A percentile compares a stretch with the other conserved stretches of the same genome.
These are phyloP conservation scores for Thysanoteuthis rhombus DNA, from an alignment of 2,888 invertebrate species.

Conservation along the genomic window DNA sequence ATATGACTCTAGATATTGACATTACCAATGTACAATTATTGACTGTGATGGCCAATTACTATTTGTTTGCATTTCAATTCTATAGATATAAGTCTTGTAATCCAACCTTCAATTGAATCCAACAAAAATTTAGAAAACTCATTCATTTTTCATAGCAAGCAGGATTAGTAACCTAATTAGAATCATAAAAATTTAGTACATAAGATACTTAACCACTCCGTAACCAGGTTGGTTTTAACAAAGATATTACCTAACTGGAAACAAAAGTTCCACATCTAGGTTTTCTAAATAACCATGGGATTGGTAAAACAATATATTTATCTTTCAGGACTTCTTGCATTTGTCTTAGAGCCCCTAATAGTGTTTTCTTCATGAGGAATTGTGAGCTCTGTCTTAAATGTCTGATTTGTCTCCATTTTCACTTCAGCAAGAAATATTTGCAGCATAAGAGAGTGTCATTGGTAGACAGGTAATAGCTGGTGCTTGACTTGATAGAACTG, in stretches of 20 bases:
- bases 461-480: not conserved
- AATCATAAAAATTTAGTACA: no score
- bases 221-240: not conserved
- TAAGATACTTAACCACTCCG: not conserved
- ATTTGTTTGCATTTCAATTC: no score
- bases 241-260: not conserved
- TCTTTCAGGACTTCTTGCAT: no score
- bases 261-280: not conserved
- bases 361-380: not conserved
- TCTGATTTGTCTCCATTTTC: not conserved
- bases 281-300: not conserved
- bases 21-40: no score
- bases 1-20: no score
- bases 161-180: no score
- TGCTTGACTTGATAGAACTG: not conserved
- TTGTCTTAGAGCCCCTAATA: not conserved
- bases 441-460: not conserved
- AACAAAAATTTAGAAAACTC: no score
- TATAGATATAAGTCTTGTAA: no score
- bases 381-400: not conserved
- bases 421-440: not conserved
- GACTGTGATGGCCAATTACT: no score
- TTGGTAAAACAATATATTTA: not conserved
- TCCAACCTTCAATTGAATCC: no score
- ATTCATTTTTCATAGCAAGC: no score